phyloP scores from a whole-genome alignment of 2,797 vertebrate species.

The Brachyalestes nurse region DNA sequence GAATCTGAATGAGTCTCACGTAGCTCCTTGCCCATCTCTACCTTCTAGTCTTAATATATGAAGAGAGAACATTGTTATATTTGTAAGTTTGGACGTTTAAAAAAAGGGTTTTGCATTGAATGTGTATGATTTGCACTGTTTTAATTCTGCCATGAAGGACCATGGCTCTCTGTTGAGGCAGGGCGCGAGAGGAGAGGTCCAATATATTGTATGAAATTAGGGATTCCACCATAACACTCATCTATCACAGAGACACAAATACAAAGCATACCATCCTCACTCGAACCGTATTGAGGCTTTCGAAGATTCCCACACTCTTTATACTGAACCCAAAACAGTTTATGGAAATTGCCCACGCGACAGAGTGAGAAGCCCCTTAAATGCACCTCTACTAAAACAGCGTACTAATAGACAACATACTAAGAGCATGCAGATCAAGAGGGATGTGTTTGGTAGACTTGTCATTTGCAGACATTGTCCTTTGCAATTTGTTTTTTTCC shows the following conservation, averaged over 20 bases:
- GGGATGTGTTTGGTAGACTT: slow-evolving; percentile 71
- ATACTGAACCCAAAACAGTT: slow-evolving; percentile 17
- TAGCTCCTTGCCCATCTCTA: slow-evolving; percentile 25
- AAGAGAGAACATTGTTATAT: slow-evolving; percentile 44
- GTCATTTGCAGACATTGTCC: slow-evolving; percentile 58
- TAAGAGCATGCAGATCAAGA: slow-evolving; percentile 71
- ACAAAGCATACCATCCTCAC: slow-evolving; percentile 40
- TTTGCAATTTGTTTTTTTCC: slow-evolving; percentile 64
- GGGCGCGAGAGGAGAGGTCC: slow-evolving; percentile 43
- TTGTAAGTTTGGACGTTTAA: slow-evolving; percentile 32
- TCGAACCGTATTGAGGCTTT: slow-evolving; percentile 38
- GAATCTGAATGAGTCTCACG: slow-evolving; percentile 28
- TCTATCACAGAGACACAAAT: slow-evolving; percentile 20
- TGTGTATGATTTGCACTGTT: slow-evolving; percentile 48
- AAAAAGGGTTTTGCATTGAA: slow-evolving; percentile 47
- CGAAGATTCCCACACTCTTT: slow-evolving; percentile 42
- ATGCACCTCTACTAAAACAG: slow-evolving; percentile 59
- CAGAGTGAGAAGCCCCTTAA: slow-evolving; percentile 52
- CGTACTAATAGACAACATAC: slow-evolving; percentile 61
- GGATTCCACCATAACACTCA: not conserved
- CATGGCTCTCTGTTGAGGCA: slow-evolving; percentile 45
- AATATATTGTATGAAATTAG: slow-evolving; percentile 18
- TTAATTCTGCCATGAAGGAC: slow-evolving; percentile 50
- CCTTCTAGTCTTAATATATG: slow-evolving; percentile 65
- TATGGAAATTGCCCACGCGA: not conserved